These are phyloP conservation scores for Scalopus aquaticus DNA, from an alignment of 2,113 vertebrate genomes.

Conservation along the genomic window DNA sequence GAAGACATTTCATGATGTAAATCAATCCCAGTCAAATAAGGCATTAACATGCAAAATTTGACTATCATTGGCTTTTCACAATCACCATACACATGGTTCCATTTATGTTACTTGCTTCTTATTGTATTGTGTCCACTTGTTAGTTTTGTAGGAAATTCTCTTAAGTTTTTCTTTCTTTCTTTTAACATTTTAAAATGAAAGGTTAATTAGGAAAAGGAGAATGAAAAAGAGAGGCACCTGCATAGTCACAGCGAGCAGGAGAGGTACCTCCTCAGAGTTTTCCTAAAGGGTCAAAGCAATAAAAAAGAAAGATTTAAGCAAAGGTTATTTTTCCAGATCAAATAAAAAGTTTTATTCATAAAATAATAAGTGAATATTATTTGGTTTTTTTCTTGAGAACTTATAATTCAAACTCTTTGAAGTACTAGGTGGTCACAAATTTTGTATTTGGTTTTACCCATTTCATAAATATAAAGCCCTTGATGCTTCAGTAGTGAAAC, in stretches of 20 bases:
- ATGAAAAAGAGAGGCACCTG: too few relatives aligned
- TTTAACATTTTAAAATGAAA: too few relatives aligned
- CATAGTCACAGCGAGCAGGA: too few relatives aligned
- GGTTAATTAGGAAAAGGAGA: too few relatives aligned
- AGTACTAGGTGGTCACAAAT: not conserved
- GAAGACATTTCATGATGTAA: constrained; percentile 50
- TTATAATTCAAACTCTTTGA: constrained; percentile 29
- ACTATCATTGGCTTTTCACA: constrained; percentile 1
- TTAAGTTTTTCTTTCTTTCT: too few relatives aligned
- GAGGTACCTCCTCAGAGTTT: not conserved
- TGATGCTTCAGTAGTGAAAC: not conserved
- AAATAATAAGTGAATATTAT: constrained; percentile 3
- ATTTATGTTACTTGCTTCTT: not conserved
- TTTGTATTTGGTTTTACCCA: not conserved
- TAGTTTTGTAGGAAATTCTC: not conserved
- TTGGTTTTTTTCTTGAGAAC: not conserved
- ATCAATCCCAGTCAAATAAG: constrained; percentile 55
- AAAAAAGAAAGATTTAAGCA: not conserved
- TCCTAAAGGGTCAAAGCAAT: not conserved
- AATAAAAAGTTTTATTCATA: constrained; percentile 15
- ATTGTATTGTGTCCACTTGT: not conserved
- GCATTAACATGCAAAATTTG: constrained; percentile 26
- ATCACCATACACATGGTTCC: constrained; percentile 27
- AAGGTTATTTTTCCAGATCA: constrained; percentile 1
- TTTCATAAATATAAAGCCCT: not conserved